These are phyloP conservation scores for Leptoteleia sp. DNA, from an alignment of 1,140 invertebrate genomes.

Conservation along the genomic window DNA sequence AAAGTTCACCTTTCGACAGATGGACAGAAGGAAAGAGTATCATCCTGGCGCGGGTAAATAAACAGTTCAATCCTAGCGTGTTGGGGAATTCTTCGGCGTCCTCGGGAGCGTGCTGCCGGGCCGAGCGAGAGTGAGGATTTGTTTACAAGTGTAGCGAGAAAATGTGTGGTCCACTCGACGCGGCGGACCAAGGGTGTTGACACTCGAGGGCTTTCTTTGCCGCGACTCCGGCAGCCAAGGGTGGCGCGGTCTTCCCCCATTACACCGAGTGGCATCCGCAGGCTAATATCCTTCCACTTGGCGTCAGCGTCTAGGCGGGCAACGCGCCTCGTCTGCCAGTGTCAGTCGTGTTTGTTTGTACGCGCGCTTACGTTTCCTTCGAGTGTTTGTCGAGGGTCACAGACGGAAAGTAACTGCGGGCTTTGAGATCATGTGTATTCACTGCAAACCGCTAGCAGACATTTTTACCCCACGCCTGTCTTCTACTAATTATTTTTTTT, in stretches of 20 bases:
- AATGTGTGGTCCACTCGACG: conserved; percentile 28
- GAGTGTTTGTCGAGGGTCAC: conserved; percentile 12
- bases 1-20: too few relatives aligned
- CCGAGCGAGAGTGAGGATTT: conserved; percentile 23
- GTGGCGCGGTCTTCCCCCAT: conserved; percentile 61
- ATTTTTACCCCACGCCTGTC: conserved; percentile 1
- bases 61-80: too few relatives aligned
- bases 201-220: conserved; percentile 54
- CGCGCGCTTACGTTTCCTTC: conserved; percentile 15
- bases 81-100: too few relatives aligned
- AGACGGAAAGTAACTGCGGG: background rate
- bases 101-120: background rate
- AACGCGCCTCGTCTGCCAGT: conserved; percentile 14
- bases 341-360: conserved; percentile 37
- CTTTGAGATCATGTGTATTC: conserved; percentile 9
- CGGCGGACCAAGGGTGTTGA: conserved; percentile 23
- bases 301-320: conserved; percentile 61
- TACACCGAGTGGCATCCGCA: conserved; percentile 71
- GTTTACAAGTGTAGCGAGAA: conserved; percentile 27
- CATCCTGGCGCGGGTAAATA: too few relatives aligned
- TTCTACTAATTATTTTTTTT: conserved; percentile 11
- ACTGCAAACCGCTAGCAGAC: conserved; percentile 3
- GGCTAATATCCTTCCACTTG: conserved; percentile 77
- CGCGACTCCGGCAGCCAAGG: conserved; percentile 51
- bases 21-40: too few relatives aligned